Base-by-base conservation (phyloP, 1,140 invertebrate genomes). In the Centruroides sculpturatus region DNA sequence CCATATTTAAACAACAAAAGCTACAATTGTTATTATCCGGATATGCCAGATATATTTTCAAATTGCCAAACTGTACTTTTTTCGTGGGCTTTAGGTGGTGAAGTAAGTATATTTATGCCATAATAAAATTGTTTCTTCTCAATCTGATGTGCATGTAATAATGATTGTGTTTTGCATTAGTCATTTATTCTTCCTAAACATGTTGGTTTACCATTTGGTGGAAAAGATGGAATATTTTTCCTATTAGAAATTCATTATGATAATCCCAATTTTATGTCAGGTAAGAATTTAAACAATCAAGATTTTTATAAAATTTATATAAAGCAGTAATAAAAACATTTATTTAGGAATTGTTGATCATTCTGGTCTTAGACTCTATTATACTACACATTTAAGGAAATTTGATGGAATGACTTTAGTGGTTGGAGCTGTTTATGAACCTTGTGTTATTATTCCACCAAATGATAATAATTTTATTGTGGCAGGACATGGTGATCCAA, bases 191-290 rank as follows among this genome's bases (percentile, higher is more conserved):
- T 89, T 56, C 87, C 87, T 3, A 78, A 83, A 51, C 85, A 89
- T 69, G 84, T 89, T 13, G 89, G 89, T 35, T 80, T 89, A 58
- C 87, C 89, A 0, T 76, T 92, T 13, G 85, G 82, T 3, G 83
- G 84, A 47, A 68, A 68, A 10, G 84, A 83, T 53, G 80, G 82
- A 4, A 83, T 81, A 2, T 92, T 85, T 75, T 92, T 89, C 71
- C 89, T 92, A 86, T 75, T 92, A 1, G 88, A 92, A 75, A 66
- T 71, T 13, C 89, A 92, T 74, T 92, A 91, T 70, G 88, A 91
- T 48, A 72, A 72, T 59, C 70, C 68, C 13, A 64, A 60, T 53
- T 69, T 90, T 86, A 76, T 84, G 11, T n/a, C 58, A 64, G 65
- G 68, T 68, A 61, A 53, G 35, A 49, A 41, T 41, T 5, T 23